Evolutionary conservation across 2,888 invertebrate species (phyloP), one percentile per base, ranked within the genome.

Genomic region (Leptinotarsa juncta): DNA sequence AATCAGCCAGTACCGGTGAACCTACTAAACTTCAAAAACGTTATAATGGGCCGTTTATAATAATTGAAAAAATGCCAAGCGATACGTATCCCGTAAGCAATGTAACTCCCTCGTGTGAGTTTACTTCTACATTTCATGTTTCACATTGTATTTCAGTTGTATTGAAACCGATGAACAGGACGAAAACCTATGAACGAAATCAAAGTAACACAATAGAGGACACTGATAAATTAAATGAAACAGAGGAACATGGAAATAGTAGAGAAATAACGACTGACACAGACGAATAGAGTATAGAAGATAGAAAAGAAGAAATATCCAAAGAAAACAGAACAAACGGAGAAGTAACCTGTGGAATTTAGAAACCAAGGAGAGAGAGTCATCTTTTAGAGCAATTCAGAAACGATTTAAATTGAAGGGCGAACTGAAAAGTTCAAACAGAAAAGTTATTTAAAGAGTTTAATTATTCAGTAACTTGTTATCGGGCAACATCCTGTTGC

Each of bases 41-140:
- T n/a, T 73, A 70, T 53, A 18, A 32, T 42, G 67, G 70, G 20
- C 70, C 70, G 15, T 73, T 70, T 4, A 49, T 55, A 3, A 18
- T 73, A 18, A 49, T 65, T 15, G 53, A 57, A 10, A 66, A 70
- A n/a, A n/a, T n/a, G 15, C 53, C 60, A 1, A 57, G 32, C 53
- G 66, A 73, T 73, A 65, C 65, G 3, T 70, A 70, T 48, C 57
- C n/a, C 7, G 26, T 70, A 18, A 18, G 49, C 5, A 60, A 60
- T 42, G 42, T 50, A n/a, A 32, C n/a, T 18, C 49, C 49, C 15
- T n/a, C 23, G 10, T 32, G 51, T 18, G 2, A 51, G 10, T 53
- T 16, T 20, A 65, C 16, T 23, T 18, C 70, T 18, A 70, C 65
- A 1, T 60, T n/a, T 32, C 65, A 70, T 70, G 65, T 65, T 18